phyloP scores from a whole-genome alignment of 2,113 vertebrate species.

The Tinamus guttatus region DNA sequence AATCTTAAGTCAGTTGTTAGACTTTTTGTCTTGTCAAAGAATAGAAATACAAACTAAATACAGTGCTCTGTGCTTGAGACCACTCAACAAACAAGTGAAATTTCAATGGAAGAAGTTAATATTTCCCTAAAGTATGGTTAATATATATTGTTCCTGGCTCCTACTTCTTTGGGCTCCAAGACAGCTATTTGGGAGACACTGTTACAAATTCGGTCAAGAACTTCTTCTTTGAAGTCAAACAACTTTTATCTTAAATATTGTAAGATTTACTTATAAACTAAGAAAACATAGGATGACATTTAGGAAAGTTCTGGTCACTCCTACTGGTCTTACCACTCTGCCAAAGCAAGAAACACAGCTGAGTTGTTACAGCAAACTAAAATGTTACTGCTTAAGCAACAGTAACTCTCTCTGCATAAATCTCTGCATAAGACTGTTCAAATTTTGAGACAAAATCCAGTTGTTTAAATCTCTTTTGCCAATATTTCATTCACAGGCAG shows the following conservation, averaged over 20 bases:
- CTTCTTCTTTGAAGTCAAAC: not conserved
- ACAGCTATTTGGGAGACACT: not conserved
- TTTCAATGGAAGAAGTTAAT: not conserved
- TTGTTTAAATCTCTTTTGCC: not conserved
- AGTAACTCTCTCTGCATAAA: fast-evolving
- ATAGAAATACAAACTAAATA: not conserved
- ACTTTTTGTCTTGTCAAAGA: not conserved
- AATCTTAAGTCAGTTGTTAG: not conserved
- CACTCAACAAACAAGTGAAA: not conserved
- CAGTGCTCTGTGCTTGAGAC: not conserved
- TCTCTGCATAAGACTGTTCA: not conserved
- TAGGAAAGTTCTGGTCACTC: not conserved
- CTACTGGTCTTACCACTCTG: not conserved
- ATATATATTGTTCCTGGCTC: not conserved
- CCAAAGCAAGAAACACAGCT: fast-evolving
- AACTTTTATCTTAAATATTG: not conserved
- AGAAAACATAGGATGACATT: not conserved
- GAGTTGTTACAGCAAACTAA: not conserved
- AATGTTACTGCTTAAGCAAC: not conserved
- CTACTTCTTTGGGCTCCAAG: not conserved
- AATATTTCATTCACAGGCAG: not conserved
- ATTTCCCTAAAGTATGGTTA: not conserved
- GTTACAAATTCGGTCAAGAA: not conserved
- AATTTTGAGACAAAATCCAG: not conserved
- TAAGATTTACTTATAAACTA: not conserved